Evolutionary conservation across 2,113 vertebrate species (phyloP), one percentile per base, ranked within the genome.

Genomic region (Todiramphus saurophagus): DNA sequence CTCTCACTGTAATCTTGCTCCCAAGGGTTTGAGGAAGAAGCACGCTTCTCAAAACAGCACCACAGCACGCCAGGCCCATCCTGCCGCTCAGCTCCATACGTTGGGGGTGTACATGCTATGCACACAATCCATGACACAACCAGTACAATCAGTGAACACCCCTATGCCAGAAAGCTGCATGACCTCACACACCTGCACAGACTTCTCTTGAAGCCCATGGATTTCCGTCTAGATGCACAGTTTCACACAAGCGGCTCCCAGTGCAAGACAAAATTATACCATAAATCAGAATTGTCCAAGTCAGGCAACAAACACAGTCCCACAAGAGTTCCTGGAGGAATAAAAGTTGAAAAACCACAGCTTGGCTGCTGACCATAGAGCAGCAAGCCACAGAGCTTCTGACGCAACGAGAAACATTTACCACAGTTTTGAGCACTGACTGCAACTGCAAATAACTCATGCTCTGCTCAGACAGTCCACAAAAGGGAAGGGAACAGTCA

Each of bases 91-190:
- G 24, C 58, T 28, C 56, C 5, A 1, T 5, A 2, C 0, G 1
- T 5, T 9, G 16, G 10, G 31, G 43, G 31, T 4, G 13, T 6
- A 30, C 2, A 0, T 0, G 3, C 2, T 2, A 19, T 1, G 6
- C 7, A 28, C 2, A 20, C 9, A 4, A 35, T 11, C 27, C 4
- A 3, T 30, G 39, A 4, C n/a, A 28, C 58, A 19, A 13, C 56
- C 77, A 35, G 31, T 27, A 35, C 3, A 4, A 44, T 28, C 63
- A n/a, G 27, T 1, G 23, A 33, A 5, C 33, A 2, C 55, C 19
- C 23, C 16, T 31, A 7, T 1, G 46, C n/a, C 11, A 28, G n/a
- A 30, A 19, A 37, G 24, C 6, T 10, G 23, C 27, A 9, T 33
- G 31, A 21, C 35, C 28, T 8, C 20, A 3, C 16, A 4, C 19